Base-by-base conservation (phyloP, 64 coral and sea anemone genomes). In the Actinia tenebrosa region DNA sequence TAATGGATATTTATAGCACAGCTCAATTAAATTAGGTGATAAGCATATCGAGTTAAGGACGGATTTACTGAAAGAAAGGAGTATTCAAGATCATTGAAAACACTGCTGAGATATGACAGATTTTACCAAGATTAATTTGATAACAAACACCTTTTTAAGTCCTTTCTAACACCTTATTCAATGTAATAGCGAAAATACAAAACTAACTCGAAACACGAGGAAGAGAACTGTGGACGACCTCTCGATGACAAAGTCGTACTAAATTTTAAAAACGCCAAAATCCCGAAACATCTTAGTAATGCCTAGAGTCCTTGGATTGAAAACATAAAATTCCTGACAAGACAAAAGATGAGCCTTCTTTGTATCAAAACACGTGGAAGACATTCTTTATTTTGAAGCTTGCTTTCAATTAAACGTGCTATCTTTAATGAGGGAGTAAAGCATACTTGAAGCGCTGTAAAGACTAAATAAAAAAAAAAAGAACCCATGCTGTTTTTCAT, bases 11-110 rank as follows among this genome's bases (percentile, higher is more conserved):
- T 75, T 75, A 75, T 75, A 75, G 69, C 63, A 23, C n/a, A 37
- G 10, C 0, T 43, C 7, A 75, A 75, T 75, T 75, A 75, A 75
- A 75, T 75, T 43, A 75, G 25, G 22, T 75, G 69, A 75, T 75
- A 75, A 75, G 25, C 2, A 75, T 75, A 75, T 75, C 27, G 69
- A 75, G 69, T 75, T 75, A 75, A 75, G 69, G 27, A 75, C 27
- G 56, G 7, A 58, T 58, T 42, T 37, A 37, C 30, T 37, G 30
- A 37, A 37, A 37, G 10, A 75, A 75, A 75, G 69, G 42, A 75
- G 20, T 27, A 15, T 75, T 30, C 5, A 66, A 42, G 69, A 13
- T 8, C 3, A 27, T 9, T 14, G 64, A 75, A 75, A 75, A 75
- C 25, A 30, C 6, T 15, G 15, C 23, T 75, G n/a, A 75, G 7